Evolutionary conservation across 2,888 invertebrate genomes (phyloP), one percentile per base, ranked within the genome.

Genomic region (Cordilura impudica): DNA sequence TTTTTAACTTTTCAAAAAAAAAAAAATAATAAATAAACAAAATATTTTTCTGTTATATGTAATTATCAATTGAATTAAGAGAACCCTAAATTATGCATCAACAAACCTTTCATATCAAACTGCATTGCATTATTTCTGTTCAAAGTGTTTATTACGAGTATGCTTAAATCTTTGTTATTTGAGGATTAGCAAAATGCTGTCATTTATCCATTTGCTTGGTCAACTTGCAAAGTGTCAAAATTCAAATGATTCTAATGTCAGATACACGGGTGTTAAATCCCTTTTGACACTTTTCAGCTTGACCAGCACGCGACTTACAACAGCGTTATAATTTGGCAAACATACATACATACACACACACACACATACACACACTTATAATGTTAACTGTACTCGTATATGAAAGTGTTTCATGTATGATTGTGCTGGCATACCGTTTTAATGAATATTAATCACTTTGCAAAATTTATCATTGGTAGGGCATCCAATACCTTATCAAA

Each of bases 221-320:
- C 78, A 78, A 61, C 18, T 51, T 31, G 71, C 31, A 58, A 63
- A 66, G n/a, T 29, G 56, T 72, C 56, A 72, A 72, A 72, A 66
- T 65, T 66, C 43, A 58, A 73, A 43, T 51, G 53, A 29, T 43
- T 71, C 29, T 54, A 60, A 53, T 65, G 69, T 66, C 66, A 60
- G 35, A 84, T 83, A 85, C 84, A 61, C 31, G 47, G 31, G 71
- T 71, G 63, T 72, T 71, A 81, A 82, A 81, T 82, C 82, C 82
- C 75, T 67, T 79, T 80, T 80, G 79, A 79, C 79, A 81, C 70
- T 61, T 63, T 72, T 78, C 66, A 76, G 78, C 80, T 82, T 82
- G 81, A 79, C 81, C 81, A 78, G 71, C 69, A 78, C 73, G 71
- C 67, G 65, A 80, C 77, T 67, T 67, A 39, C 75, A 63, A 67